Evolutionary conservation across 2,888 invertebrate species (phyloP), one percentile per base, ranked within the genome.

Genomic region (Pseudoips prasinana): DNA sequence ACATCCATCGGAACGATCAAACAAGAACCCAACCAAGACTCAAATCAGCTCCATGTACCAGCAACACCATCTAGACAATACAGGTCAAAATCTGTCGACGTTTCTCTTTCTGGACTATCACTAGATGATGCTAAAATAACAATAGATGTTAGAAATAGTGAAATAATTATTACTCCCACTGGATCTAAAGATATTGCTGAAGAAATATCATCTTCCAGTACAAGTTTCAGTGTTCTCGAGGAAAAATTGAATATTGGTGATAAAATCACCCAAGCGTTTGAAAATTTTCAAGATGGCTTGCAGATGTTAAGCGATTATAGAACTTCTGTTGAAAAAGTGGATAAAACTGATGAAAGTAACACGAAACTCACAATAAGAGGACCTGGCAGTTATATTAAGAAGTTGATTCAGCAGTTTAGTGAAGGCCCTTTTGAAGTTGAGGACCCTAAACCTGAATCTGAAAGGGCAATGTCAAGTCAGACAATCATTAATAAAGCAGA

Each of bases 11-110:
- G 58, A 43, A 65, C 68, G 1, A 72, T 74, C 39, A 86, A 80
- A 46, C 77, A 72, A 50, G 78, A 83, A 3, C 39, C 36, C 3
- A 58, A 33, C 39, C 25, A 57, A 3, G 87, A 85, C 9, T 35
- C 71, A 1, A 82, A 84, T 53, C 87, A 86, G 56, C 64, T 87
- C 0, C 70, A 73, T 42, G 66, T 84, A 7, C 87, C 87, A 7
- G 37, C 66, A 34, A 65, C 75, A 8, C 80, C 80, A 35, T 72
- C 77, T 19, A 78, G 88, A 39, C 90, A 90, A 46, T 77, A 73
- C 45, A 70, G 91, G 20, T 91, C 91, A 0, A 90, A 88, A 67
- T 91, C 91, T 0, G 88, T 91, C 1, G 91, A 91, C 43, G 86
- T 90, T 1, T 80, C 89, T 1, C 71, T 89, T 1, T 62, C 78